Evolutionary conservation across 2,113 vertebrate species (phyloP).

Genomic region (Chaetura pelagica): DNA sequence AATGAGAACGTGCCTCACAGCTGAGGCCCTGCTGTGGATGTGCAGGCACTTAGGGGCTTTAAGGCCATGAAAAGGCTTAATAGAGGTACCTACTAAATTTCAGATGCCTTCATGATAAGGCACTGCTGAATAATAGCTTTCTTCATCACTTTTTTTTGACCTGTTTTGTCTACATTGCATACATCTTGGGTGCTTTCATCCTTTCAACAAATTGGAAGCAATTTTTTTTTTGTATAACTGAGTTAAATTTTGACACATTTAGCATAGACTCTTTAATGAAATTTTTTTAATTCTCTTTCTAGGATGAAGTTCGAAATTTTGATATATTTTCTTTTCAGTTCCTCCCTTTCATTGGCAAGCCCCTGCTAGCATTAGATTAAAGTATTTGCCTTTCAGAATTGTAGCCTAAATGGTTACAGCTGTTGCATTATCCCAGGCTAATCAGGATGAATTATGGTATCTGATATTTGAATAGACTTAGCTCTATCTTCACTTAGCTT

Average conservation of each 20-base stretch:
- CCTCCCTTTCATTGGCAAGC: constrained; percentile 55
- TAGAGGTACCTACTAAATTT: neutral
- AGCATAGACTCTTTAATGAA: constrained; percentile 21
- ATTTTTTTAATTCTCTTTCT: constrained; percentile 44
- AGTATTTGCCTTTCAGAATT: constrained; percentile 59
- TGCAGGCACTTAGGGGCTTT: neutral
- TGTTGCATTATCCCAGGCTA: constrained; percentile 59
- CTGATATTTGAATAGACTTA: constrained; percentile 48
- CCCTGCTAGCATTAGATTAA: constrained; percentile 42
- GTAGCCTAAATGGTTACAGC: constrained; percentile 65
- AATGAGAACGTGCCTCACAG: neutral
- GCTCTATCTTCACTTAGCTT: constrained; percentile 30
- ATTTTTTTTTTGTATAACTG: neutral
- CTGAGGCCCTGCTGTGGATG: neutral
- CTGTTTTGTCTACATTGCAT: neutral
- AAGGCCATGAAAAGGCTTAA: neutral
- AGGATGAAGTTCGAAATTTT: constrained; percentile 46
- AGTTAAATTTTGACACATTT: constrained; percentile 8
- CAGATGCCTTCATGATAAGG: neutral
- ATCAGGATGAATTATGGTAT: constrained; percentile 61
- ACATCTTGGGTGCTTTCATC: fast-evolving
- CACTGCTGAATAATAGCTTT: neutral
- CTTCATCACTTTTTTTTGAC: neutral
- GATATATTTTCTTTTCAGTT: constrained; percentile 65
- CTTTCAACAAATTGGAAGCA: neutral